These are phyloP conservation scores for Eptesicus fuscus DNA, from an alignment of 2,113 vertebrate genomes.

Conservation along the genomic window DNA sequence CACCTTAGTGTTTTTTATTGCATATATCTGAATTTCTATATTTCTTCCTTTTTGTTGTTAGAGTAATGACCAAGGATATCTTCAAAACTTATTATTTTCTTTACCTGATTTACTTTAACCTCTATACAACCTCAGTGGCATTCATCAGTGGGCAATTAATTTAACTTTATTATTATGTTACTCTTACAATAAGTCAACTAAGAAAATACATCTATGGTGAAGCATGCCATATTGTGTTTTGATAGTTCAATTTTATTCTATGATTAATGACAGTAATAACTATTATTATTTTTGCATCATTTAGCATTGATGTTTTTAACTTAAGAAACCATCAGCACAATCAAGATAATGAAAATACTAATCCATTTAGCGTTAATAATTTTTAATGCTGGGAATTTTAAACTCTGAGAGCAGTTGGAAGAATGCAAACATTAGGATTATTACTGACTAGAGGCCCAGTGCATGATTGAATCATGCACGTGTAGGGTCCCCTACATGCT, in stretches of 20 bases:
- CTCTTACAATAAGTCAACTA: not conserved
- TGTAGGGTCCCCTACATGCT: too few species aligned
- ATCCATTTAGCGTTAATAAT: not conserved
- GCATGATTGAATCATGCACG: too few species aligned
- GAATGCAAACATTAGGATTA: not conserved
- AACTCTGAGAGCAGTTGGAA: conserved; percentile 21
- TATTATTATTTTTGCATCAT: conserved; percentile 28
- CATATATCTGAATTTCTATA: not conserved
- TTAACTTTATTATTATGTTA: conserved; percentile 15
- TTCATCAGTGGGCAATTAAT: not conserved
- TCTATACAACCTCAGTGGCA: not conserved
- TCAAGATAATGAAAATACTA: not conserved
- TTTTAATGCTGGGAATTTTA: conserved; percentile 33
- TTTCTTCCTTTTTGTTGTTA: conserved; percentile 19
- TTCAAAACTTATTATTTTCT: not conserved
- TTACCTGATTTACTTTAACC: not conserved
- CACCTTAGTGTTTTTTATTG: not conserved
- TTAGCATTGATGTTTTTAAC: conserved; percentile 19
- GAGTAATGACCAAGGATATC: not conserved
- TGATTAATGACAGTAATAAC: not conserved
- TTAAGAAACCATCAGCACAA: not conserved
- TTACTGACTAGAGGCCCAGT: too few species aligned
- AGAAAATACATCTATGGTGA: not conserved
- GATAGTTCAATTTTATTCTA: not conserved
- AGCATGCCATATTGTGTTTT: not conserved